Evolutionary conservation across 1,140 invertebrate species (phyloP).

Genomic region (Drosophila bocqueti): DNA sequence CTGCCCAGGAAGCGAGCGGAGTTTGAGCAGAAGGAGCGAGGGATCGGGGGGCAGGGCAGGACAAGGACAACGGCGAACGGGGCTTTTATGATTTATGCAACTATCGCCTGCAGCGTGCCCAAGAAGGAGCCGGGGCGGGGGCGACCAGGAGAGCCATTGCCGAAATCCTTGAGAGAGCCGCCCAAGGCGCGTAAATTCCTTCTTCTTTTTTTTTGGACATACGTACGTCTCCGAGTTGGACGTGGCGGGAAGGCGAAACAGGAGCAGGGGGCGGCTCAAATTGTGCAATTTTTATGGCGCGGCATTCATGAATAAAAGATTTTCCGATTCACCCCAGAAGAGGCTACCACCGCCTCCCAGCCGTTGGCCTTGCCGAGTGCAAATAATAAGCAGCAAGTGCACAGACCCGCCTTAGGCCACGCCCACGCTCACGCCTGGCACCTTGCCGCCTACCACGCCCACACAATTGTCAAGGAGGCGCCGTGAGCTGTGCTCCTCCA

Average conservation of each 20-base stretch:
- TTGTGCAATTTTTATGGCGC: slow-evolving; percentile 78
- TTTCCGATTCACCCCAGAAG: slow-evolving; percentile 45
- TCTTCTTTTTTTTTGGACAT: slow-evolving; percentile 46
- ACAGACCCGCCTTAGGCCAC: slow-evolving; percentile 58
- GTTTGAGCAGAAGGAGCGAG: not conserved
- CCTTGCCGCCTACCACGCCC: slow-evolving; percentile 51
- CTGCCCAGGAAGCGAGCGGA: slow-evolving; percentile 31
- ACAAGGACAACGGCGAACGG: slow-evolving; percentile 47
- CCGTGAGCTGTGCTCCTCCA: not conserved
- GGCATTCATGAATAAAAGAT: slow-evolving; percentile 82
- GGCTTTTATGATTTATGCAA: slow-evolving; percentile 83
- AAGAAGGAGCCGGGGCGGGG: not conserved
- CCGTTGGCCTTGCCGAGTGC: slow-evolving; percentile 77
- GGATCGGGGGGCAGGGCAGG: not conserved
- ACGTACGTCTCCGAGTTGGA: slow-evolving; percentile 65
- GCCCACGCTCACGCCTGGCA: slow-evolving; percentile 40
- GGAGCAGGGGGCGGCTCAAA: slow-evolving; percentile 61
- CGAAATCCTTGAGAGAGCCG: slow-evolving; percentile 73
- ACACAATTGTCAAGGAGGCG: slow-evolving; percentile 58
- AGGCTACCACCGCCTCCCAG: slow-evolving; percentile 18
- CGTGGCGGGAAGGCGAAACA: not conserved
- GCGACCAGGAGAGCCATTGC: slow-evolving; percentile 54
- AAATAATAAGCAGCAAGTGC: slow-evolving; percentile 82
- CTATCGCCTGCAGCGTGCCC: slow-evolving; percentile 74
- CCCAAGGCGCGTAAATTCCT: slow-evolving; percentile 45